These are phyloP conservation scores for Empis stercorea DNA, from an alignment of 2,888 invertebrate genomes.

Conservation along the genomic window DNA sequence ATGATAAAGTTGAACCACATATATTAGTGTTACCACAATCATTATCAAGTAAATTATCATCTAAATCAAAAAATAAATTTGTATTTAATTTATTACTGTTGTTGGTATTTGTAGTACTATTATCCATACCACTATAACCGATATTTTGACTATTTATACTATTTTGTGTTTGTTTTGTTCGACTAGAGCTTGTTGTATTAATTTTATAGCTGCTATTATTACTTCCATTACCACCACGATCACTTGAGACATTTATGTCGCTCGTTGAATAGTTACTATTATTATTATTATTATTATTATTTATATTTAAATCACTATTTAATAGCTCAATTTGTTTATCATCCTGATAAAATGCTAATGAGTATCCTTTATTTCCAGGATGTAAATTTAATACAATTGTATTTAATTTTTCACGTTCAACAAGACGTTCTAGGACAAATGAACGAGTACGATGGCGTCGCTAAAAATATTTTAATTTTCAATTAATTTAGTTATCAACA, in stretches of 20 bases:
- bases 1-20: background rate
- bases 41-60: background rate
- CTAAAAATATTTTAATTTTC: constrained; percentile 17
- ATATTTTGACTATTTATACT: background rate
- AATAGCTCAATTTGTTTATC: constrained; percentile 20
- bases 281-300: constrained; percentile 4
- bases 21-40: background rate
- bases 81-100: background rate
- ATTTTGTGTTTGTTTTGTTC: constrained; percentile 13
- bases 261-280: constrained; percentile 3
- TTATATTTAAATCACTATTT: background rate
- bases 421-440: constrained; percentile 69
- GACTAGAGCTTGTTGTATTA: constrained; percentile 13
- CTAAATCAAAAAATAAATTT: background rate
- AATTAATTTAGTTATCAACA: background rate
- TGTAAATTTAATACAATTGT: constrained; percentile 83
- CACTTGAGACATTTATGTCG: background rate
- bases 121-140: background rate
- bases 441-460: constrained; percentile 40
- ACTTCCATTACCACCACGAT: background rate
- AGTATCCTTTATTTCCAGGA: constrained; percentile 85
- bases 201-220: constrained; percentile 3
- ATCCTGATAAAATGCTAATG: constrained; percentile 38
- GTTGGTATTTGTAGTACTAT: constrained; percentile 2
- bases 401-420: constrained; percentile 73